Base-by-base conservation (phyloP, 2,797 vertebrate species). In the Microctenopoma stevenorrisi region DNA sequence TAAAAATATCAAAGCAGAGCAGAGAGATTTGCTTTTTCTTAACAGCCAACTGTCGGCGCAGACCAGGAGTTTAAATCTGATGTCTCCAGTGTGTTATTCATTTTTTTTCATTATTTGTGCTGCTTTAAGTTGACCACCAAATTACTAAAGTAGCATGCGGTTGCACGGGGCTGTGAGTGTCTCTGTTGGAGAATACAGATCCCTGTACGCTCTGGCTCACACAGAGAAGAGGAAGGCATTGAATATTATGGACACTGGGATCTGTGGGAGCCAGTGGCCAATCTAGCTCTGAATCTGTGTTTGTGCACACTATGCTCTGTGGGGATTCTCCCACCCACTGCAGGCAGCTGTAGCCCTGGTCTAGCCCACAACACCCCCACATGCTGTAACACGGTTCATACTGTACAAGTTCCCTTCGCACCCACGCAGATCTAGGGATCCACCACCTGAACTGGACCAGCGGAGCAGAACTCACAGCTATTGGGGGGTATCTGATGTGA, bases 281-380 rank as follows among this genome's bases (percentile, higher is more conserved):
- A 53, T 78, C 61, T 75, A 68, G 35, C 48, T 81, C 56, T 49
- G 57, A 38, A 56, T 76, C 70, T 56, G 76, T 90, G 87, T 91
- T 91, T 90, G 84, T 82, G 84, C 84, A 78, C 83, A 86, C 86
- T 84, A 76, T 55, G 81, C 88, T 90, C 86, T 81, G 87, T 85
- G 86, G 90, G 86, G 85, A 88, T 84, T 81, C 86, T 85, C 79
- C 89, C 88, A 82, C 89, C 88, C 84, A 85, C 89, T 82, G 84
- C 74, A 85, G 65, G 81, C 89, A 87, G 90, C 89, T 89, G 90
- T 57, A 81, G 74, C 75, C 49, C 78, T 74, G 71, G 76, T 69
- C 81, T 66, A 85, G 79, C 79, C 89, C 89, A 90, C 86, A 87
- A 74, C 72, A 79, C 70, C 81, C 77, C 85, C 79, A 72, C 68